These are phyloP conservation scores for Leptoteleia sp. DNA, from an alignment of 1,140 invertebrate species.

Conservation along the genomic window DNA sequence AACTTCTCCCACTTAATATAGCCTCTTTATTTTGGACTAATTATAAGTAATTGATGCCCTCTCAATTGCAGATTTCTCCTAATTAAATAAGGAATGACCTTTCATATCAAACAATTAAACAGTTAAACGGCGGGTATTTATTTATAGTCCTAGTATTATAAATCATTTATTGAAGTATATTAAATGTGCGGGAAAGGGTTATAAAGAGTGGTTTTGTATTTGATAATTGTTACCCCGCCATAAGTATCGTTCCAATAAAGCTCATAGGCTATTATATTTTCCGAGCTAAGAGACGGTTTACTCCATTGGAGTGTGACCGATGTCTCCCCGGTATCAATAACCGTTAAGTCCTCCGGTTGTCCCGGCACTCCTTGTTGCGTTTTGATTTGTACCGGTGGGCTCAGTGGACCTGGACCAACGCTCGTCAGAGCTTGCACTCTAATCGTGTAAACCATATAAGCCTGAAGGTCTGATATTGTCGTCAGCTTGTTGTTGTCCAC, in stretches of 20 bases:
- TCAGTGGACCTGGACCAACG: constrained; percentile 94
- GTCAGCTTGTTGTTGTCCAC: constrained; percentile 96
- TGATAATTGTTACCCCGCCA: constrained; percentile 86
- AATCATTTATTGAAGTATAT: too few relatives aligned
- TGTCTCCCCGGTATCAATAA: constrained; percentile 90
- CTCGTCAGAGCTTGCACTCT: constrained; percentile 94
- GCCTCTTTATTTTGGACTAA: too few relatives aligned
- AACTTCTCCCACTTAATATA: too few relatives aligned
- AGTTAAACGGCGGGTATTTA: too few relatives aligned
- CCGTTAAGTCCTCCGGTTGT: constrained; percentile 93
- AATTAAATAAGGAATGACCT: too few relatives aligned
- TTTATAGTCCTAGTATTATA: too few relatives aligned
- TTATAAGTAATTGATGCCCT: too few relatives aligned
- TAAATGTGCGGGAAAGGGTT: too few relatives aligned
- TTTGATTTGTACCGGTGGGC: constrained; percentile 95
- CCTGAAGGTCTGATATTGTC: constrained; percentile 94
- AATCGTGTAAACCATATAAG: constrained; percentile 95
- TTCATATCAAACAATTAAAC: too few relatives aligned
- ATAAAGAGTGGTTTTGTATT: too few relatives aligned
- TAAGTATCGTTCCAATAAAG: constrained; percentile 99
- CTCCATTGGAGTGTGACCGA: constrained; percentile 94
- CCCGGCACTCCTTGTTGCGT: constrained; percentile 98
- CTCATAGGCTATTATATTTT: constrained; percentile 96
- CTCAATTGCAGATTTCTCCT: too few relatives aligned
- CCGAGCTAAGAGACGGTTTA: constrained; percentile 92